Evolutionary conservation across 2,797 vertebrate genomes (phyloP).

Genomic region (Typhlichthys subterraneus): DNA sequence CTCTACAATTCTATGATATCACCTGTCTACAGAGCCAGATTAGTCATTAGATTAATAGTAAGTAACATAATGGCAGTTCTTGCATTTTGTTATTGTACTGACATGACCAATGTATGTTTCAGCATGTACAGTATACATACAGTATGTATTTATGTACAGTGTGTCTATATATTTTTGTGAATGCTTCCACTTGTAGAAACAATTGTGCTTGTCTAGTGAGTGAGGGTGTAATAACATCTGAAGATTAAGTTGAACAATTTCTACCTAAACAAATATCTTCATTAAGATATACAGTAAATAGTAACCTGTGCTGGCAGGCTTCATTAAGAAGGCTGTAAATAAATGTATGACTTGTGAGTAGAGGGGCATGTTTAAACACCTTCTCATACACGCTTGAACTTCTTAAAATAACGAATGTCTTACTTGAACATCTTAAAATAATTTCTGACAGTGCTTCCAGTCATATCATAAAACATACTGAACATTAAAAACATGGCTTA

Average conservation of each 20-base stretch:
- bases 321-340: slow-evolving; percentile 63
- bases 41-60: too few species aligned
- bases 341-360: too few species aligned
- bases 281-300: slow-evolving; percentile 62
- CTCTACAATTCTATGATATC: too few species aligned
- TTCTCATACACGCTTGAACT: too few species aligned
- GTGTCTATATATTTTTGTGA: not conserved
- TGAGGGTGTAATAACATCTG: not conserved
- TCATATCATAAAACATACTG: too few species aligned
- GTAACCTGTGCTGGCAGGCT: slow-evolving; percentile 44
- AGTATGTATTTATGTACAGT: not conserved
- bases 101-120: not conserved
- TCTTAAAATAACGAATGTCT: too few species aligned
- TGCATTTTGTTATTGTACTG: not conserved
- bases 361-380: too few species aligned
- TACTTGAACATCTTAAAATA: too few species aligned
- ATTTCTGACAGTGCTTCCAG: too few species aligned
- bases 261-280: slow-evolving; percentile 12
- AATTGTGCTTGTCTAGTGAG: not conserved
- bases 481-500: too few species aligned
- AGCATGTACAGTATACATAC: not conserved
- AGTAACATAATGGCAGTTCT: too few species aligned
- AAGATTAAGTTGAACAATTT: slow-evolving; percentile 46
- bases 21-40: too few species aligned
- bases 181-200: not conserved